Evolutionary conservation across 1,140 invertebrate species (phyloP).

Genomic region (Nephotettix cincticeps): DNA sequence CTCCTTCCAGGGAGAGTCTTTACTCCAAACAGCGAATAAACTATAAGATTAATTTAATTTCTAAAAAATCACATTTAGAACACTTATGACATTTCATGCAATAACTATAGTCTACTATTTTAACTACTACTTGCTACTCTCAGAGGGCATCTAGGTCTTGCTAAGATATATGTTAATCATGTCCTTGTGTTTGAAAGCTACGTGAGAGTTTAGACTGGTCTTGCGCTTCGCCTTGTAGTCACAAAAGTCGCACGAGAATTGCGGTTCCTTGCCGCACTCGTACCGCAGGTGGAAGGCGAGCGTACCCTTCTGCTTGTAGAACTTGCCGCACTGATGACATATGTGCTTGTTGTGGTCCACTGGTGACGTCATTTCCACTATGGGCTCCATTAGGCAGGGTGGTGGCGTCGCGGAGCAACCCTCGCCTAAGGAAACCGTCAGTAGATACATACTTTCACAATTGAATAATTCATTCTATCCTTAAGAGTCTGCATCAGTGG

Average conservation of each 20-base stretch:
- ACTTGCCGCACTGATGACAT: slow-evolving; percentile 62
- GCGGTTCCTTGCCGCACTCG: slow-evolving; percentile 35
- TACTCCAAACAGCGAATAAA: too few relatives aligned
- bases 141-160: too few relatives aligned
- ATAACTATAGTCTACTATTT: too few relatives aligned
- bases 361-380: background rate
- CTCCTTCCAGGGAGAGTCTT: too few relatives aligned
- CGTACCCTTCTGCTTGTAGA: slow-evolving; percentile 59
- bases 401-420: background rate
- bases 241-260: slow-evolving; percentile 41
- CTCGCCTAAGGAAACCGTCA: too few relatives aligned
- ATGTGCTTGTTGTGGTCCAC: background rate
- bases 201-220: slow-evolving; percentile 56
- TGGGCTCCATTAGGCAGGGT: background rate
- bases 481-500: too few relatives aligned
- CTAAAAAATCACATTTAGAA: too few relatives aligned
- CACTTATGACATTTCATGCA: too few relatives aligned
- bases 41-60: too few relatives aligned
- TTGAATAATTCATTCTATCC: too few relatives aligned
- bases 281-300: slow-evolving; percentile 33
- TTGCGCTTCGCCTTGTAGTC: slow-evolving; percentile 59
- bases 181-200: slow-evolving; percentile 51
- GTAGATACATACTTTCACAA: too few relatives aligned
- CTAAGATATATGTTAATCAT: background rate
- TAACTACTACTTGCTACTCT: too few relatives aligned